Percentiles rank a stretch among this genome's conserved stretches.
These are phyloP conservation scores for Euplagia quadripunctaria DNA, from an alignment of 2,888 invertebrate genomes.

Conservation along the genomic window DNA sequence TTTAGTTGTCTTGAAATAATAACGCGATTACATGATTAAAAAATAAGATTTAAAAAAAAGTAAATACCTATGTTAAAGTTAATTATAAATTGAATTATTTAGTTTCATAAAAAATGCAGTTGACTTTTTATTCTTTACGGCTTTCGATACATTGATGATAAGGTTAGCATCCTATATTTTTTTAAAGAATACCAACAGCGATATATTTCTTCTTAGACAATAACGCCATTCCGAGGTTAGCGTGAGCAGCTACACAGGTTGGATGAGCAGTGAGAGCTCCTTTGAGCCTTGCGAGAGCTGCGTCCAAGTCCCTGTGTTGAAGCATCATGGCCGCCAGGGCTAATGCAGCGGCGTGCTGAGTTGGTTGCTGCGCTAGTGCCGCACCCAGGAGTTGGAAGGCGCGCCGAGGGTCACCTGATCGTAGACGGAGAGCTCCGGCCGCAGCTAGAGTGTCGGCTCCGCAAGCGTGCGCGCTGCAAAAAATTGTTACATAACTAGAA, in stretches of 20 bases:
- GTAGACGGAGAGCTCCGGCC: slow-evolving; percentile 82
- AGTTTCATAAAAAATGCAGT: too few species aligned
- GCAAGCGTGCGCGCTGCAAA: slow-evolving; percentile 67
- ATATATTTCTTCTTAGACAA: slow-evolving; percentile 80
- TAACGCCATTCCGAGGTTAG: slow-evolving; percentile 78
- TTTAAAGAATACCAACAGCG: slow-evolving; percentile 64
- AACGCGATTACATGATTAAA: too few species aligned
- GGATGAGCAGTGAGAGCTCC: slow-evolving; percentile 80
- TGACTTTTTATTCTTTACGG: not conserved
- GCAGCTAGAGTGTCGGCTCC: slow-evolving; percentile 85
- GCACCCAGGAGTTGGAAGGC: slow-evolving; percentile 87
- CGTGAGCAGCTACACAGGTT: slow-evolving; percentile 79
- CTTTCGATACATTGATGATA: not conserved
- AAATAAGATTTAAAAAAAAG: too few species aligned
- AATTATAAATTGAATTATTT: too few species aligned
- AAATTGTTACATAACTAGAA: not conserved
- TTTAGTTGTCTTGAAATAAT: too few species aligned
- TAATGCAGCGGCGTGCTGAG: slow-evolving; percentile 82
- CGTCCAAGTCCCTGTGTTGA: slow-evolving; percentile 81
- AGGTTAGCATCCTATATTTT: too few species aligned
- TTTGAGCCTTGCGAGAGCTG: slow-evolving; percentile 82
- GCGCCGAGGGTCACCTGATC: slow-evolving; percentile 81
- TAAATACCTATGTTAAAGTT: too few species aligned
- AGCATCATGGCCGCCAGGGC: slow-evolving; percentile 86
- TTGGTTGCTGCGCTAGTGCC: slow-evolving; percentile 81